Conservation (phyloP, 2,113 vertebrate species). For the Hiodon alosoides region DNA sequence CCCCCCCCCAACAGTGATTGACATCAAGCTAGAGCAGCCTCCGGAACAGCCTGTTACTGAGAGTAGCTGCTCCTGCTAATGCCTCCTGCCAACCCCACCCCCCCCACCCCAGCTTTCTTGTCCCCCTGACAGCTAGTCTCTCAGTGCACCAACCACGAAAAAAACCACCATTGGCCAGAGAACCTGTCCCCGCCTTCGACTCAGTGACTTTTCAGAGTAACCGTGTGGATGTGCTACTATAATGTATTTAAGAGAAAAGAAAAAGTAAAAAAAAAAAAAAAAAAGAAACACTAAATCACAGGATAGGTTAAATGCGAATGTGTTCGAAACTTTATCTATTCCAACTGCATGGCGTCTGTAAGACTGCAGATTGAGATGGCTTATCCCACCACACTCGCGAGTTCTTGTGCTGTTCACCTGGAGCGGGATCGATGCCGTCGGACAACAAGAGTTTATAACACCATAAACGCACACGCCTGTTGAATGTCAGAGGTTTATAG, state of each 20-base stretch:
- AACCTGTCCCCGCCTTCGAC: constrained; percentile 46
- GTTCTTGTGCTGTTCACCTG: constrained; percentile 2
- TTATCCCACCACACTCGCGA: neutral
- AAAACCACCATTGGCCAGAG: constrained; percentile 54
- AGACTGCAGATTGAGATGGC: constrained; percentile 4
- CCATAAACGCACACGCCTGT: neutral
- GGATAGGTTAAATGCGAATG: constrained; percentile 4
- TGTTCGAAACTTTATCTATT: constrained; percentile 6
- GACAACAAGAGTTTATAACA: neutral
- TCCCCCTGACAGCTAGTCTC: constrained; percentile 57
- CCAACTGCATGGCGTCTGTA: neutral
- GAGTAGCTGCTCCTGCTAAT: constrained; percentile 83
- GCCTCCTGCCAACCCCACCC: constrained; percentile 31
- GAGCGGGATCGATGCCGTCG: neutral
- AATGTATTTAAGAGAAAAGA: constrained; percentile 56
- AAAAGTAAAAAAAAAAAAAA: constrained; percentile 23
- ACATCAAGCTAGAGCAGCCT: constrained; percentile 86
- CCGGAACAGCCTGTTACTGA: constrained; percentile 81
- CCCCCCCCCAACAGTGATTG: constrained; percentile 65
- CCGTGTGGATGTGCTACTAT: constrained; percentile 70
- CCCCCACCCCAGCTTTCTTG: constrained; percentile 42
- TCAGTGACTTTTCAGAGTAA: constrained; percentile 72
- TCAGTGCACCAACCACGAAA: constrained; percentile 45
- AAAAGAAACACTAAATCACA: constrained; percentile 7
- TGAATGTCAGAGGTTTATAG: neutral